phyloP scores from a whole-genome alignment of 2,888 invertebrate genomes.

The Autographa gamma region DNA sequence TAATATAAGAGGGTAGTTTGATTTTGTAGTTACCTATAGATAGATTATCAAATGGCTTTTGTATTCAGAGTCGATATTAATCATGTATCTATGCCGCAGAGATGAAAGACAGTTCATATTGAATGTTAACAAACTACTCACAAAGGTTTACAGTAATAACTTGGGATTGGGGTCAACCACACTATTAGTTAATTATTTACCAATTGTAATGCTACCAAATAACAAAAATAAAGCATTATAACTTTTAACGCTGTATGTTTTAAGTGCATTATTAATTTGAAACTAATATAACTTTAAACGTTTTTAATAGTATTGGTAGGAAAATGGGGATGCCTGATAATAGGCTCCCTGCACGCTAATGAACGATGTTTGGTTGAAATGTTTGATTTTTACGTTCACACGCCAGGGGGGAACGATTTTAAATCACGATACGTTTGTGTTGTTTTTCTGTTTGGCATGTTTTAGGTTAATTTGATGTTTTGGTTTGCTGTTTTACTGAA shows the following conservation, averaged over 20 bases:
- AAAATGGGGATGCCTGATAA: slow-evolving; percentile 38
- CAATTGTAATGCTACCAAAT: slow-evolving; percentile 1
- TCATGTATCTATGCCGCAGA: slow-evolving; percentile 1
- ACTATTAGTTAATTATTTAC: neutral
- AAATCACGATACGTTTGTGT: slow-evolving; percentile 26
- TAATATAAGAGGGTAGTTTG: too few species aligned
- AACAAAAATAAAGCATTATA: slow-evolving; percentile 5
- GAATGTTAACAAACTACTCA: slow-evolving; percentile 1
- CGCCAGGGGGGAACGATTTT: slow-evolving; percentile 30
- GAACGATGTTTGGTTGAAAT: slow-evolving; percentile 33
- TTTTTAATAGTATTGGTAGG: slow-evolving; percentile 29
- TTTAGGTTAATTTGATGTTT: neutral
- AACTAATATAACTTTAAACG: slow-evolving; percentile 34
- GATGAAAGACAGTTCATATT: slow-evolving; percentile 1
- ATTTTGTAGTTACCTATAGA: neutral
- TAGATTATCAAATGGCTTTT: neutral
- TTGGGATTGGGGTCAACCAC: slow-evolving; percentile 2
- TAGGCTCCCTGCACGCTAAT: slow-evolving; percentile 39
- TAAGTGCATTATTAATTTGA: neutral
- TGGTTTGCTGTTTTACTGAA: neutral
- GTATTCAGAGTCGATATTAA: neutral
- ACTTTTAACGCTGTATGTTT: neutral
- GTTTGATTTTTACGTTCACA: slow-evolving; percentile 43
- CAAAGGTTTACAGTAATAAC: neutral
- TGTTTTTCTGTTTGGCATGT: slow-evolving; percentile 8